Evolutionary conservation across 2,888 invertebrate species (phyloP).

Genomic region (Diaperis boleti): DNA sequence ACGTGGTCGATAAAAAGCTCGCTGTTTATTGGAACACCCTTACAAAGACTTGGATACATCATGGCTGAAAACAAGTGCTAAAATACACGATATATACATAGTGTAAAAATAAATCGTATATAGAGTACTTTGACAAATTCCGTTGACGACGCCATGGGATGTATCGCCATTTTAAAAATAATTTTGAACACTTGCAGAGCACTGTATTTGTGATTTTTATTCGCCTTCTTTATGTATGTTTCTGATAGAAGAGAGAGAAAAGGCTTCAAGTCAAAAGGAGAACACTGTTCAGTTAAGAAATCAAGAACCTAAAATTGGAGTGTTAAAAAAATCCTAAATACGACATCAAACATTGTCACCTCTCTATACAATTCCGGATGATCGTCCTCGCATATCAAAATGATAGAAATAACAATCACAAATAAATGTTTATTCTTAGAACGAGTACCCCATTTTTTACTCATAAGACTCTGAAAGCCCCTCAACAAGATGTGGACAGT

Average conservation of each 20-base stretch:
- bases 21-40: conserved; percentile 19
- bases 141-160: conserved; percentile 42
- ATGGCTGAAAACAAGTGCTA: conserved; percentile 37
- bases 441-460: conserved; percentile 36
- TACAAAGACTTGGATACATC: conserved; percentile 29
- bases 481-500: conserved; percentile 14
- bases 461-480: conserved; percentile 34
- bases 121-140: conserved; percentile 43
- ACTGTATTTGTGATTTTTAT: conserved; percentile 17
- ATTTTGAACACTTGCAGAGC: conserved; percentile 35
- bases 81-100: background rate
- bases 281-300: conserved; percentile 24
- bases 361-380: conserved; percentile 33
- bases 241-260: conserved; percentile 31
- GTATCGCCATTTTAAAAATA: conserved; percentile 40
- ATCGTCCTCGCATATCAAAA: conserved; percentile 31
- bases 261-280: conserved; percentile 38
- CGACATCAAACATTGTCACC: conserved; percentile 3
- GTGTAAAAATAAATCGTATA: no score
- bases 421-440: conserved; percentile 38
- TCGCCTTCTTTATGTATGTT: conserved; percentile 15
- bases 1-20: conserved; percentile 29
- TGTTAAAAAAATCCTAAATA: background rate
- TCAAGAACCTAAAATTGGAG: conserved; percentile 28
- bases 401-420: conserved; percentile 30